phyloP scores from a whole-genome alignment of 2,888 invertebrate species.

The Drosophila subquinaria region DNA sequence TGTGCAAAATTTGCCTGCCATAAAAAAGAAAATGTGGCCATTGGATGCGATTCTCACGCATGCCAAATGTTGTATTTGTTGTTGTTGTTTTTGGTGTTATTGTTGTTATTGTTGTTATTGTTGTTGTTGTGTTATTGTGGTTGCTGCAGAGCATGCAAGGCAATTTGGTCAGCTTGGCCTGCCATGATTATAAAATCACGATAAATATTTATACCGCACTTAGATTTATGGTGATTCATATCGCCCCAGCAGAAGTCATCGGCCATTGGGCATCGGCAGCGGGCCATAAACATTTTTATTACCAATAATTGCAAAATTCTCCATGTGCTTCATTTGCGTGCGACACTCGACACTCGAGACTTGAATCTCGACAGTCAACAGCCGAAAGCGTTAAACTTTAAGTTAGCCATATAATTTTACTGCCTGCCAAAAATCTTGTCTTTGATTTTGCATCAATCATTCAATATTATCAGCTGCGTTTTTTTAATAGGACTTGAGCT shows the following conservation, averaged over 20 bases:
- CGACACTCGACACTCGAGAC: conserved; percentile 5
- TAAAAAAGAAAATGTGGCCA: conserved; percentile 50
- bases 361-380: conserved; percentile 4
- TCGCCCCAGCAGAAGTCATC: conserved; percentile 66
- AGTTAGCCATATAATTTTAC: conserved; percentile 12
- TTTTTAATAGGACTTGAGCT: not conserved
- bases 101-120: conserved; percentile 6
- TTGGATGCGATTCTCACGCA: conserved; percentile 71
- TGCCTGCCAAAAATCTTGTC: conserved; percentile 23
- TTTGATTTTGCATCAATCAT: conserved; percentile 53
- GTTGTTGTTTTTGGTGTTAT: conserved; percentile 5
- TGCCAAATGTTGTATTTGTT: conserved; percentile 40
- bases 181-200: conserved; percentile 76
- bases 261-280: conserved; percentile 47
- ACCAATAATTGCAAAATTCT: conserved; percentile 71
- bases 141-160: conserved; percentile 43
- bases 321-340: conserved; percentile 61
- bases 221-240: conserved; percentile 76
- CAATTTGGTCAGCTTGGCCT: conserved; percentile 29
- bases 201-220: conserved; percentile 77
- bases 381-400: conserved; percentile 22
- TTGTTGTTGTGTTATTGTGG: conserved; percentile 2
- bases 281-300: conserved; percentile 73
- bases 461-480: conserved; percentile 11
- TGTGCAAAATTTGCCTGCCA: conserved; percentile 66